Evolutionary conservation across 1,140 invertebrate species (phyloP).

Genomic region (Subanguina moxae): DNA sequence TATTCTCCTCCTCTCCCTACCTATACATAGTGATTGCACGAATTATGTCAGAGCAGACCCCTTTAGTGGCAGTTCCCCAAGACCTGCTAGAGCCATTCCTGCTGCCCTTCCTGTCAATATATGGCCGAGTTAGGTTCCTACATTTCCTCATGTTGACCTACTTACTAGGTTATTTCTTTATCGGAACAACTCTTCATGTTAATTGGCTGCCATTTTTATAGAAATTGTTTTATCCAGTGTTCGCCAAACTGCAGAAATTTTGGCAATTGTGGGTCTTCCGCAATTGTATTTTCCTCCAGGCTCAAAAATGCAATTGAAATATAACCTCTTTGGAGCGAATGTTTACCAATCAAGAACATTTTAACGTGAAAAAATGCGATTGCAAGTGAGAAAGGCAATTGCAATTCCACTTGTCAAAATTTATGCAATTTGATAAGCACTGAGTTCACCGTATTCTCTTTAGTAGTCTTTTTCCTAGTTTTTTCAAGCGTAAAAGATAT

Average conservation of each 20-base stretch:
- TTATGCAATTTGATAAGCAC: no score
- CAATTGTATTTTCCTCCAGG: constrained; percentile 8
- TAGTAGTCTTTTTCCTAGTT: no score
- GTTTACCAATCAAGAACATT: no score
- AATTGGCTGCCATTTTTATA: constrained; percentile 44
- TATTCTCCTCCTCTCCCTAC: constrained; percentile 45
- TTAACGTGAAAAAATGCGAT: no score
- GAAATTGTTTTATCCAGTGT: no score
- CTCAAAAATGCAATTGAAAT: neutral
- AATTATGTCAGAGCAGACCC: constrained; percentile 41
- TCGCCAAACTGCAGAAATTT: constrained; percentile 10
- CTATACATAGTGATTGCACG: constrained; percentile 45
- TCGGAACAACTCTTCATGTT: constrained; percentile 45
- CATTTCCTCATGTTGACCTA: constrained; percentile 37
- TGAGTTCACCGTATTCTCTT: no score
- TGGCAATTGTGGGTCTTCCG: neutral
- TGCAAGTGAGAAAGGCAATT: no score
- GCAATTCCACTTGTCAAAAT: no score
- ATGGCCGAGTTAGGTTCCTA: constrained; percentile 30
- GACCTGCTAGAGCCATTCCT: constrained; percentile 39
- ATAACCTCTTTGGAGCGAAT: no score
- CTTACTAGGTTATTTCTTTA: constrained; percentile 43
- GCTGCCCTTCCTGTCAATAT: constrained; percentile 43
- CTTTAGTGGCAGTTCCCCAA: constrained; percentile 31
- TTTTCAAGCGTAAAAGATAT: no score